These are phyloP conservation scores for Mola mola DNA, from an alignment of 2,113 vertebrate species.

Conservation along the genomic window DNA sequence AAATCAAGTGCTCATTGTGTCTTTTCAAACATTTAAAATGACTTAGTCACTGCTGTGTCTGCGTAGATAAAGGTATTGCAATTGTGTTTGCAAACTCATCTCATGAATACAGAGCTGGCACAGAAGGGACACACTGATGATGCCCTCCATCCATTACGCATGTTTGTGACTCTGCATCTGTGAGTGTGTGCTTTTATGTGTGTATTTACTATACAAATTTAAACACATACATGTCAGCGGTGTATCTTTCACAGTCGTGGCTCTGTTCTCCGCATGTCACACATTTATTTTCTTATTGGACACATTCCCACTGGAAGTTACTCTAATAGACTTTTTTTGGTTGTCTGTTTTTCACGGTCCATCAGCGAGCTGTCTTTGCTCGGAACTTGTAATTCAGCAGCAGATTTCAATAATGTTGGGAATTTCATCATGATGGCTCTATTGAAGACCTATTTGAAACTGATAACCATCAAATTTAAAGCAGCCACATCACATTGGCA, in stretches of 20 bases:
- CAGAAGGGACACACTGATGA: constrained; percentile 60
- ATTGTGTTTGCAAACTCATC: constrained; percentile 59
- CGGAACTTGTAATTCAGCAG: neutral
- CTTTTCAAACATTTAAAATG: constrained; percentile 40
- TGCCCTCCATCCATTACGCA: constrained; percentile 64
- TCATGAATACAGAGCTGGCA: constrained; percentile 65
- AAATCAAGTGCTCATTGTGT: constrained; percentile 40
- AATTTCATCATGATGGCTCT: no score
- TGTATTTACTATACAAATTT: constrained; percentile 50
- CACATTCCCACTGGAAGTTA: constrained; percentile 13
- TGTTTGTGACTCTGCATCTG: constrained; percentile 49
- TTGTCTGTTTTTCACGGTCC: constrained; percentile 11
- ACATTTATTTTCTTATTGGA: constrained; percentile 40
- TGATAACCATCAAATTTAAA: no score
- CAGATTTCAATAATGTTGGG: constrained; percentile 6
- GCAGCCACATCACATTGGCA: no score
- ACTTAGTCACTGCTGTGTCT: constrained; percentile 27
- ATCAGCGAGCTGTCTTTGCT: no score
- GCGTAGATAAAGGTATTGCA: constrained; percentile 43
- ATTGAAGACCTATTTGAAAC: no score
- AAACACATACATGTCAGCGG: constrained; percentile 26
- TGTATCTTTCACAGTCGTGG: constrained; percentile 46
- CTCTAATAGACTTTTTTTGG: constrained; percentile 12
- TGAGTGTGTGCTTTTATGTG: constrained; percentile 7
- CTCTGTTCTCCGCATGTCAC: constrained; percentile 47